Evolutionary conservation across 2,113 vertebrate genomes (phyloP).

Genomic region (Ctenomys sociabilis): DNA sequence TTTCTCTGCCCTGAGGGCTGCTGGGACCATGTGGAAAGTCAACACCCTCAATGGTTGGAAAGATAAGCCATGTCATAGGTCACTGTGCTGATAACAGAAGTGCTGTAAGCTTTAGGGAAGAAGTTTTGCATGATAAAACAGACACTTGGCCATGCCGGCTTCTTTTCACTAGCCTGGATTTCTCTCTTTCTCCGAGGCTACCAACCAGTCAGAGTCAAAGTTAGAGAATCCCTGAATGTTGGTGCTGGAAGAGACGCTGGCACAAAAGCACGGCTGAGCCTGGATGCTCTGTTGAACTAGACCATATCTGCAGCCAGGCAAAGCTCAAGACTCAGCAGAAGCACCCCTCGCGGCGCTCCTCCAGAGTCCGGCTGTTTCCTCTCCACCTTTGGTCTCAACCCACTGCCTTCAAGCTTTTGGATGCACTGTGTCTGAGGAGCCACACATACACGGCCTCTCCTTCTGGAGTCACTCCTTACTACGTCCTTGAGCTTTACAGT

Average conservation of each 20-base stretch:
- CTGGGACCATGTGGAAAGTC: neutral
- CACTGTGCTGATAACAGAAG: conserved; percentile 36
- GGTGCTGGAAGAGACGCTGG: conserved; percentile 68
- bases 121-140: neutral
- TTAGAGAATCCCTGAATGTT: conserved; percentile 61
- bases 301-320: conserved; percentile 59
- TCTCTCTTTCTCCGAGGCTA: conserved; percentile 59
- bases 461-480: neutral
- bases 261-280: conserved; percentile 52
- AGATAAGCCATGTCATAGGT: neutral
- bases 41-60: neutral
- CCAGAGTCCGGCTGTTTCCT: conserved; percentile 14
- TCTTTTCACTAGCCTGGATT: conserved; percentile 18
- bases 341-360: neutral
- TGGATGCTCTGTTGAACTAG: conserved; percentile 56
- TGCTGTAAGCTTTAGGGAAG: neutral
- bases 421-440: neutral
- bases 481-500: neutral
- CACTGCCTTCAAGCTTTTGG: conserved; percentile 8
- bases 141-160: conserved; percentile 27
- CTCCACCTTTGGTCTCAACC: conserved; percentile 6
- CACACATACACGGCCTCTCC: neutral
- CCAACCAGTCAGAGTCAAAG: conserved; percentile 60
- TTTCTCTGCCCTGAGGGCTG: neutral
- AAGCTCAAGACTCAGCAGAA: conserved; percentile 49